phyloP scores from a whole-genome alignment of 1,140 invertebrate species.

The Formica exsecta region DNA sequence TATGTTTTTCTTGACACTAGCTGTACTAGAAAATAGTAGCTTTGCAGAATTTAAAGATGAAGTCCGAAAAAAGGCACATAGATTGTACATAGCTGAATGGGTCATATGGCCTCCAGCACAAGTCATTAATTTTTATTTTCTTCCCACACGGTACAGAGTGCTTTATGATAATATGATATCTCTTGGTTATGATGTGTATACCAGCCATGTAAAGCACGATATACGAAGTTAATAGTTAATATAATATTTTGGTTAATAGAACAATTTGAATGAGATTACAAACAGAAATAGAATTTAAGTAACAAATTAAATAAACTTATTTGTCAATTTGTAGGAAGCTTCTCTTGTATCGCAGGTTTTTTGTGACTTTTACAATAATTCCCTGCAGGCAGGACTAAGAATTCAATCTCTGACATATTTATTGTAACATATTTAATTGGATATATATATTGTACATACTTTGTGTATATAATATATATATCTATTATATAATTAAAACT shows the following conservation, averaged over 20 bases:
- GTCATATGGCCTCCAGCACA: constrained; percentile 94
- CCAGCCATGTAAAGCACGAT: constrained; percentile 95
- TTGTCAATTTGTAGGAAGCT: constrained; percentile 8
- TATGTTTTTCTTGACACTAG: constrained; percentile 93
- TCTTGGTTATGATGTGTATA: constrained; percentile 96
- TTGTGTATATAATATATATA: background rate
- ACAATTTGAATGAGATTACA: constrained; percentile 35
- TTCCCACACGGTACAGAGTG: constrained; percentile 94
- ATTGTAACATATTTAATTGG: no score
- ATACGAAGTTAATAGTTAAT: constrained; percentile 19
- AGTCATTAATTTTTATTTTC: constrained; percentile 95
- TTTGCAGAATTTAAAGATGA: constrained; percentile 90
- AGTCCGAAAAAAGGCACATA: constrained; percentile 92
- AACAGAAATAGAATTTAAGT: constrained; percentile 20
- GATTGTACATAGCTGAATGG: constrained; percentile 94
- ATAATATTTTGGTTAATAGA: background rate
- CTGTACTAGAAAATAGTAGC: constrained; percentile 90
- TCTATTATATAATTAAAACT: no score
- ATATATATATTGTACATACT: background rate
- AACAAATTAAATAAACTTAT: constrained; percentile 11
- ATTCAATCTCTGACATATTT: no score
- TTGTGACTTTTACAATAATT: no score
- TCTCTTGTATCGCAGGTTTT: background rate
- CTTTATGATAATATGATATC: constrained; percentile 97
- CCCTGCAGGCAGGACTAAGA: no score